Base-by-base conservation (phyloP, 2,888 invertebrate species). In the Argyresthia goedartella region DNA sequence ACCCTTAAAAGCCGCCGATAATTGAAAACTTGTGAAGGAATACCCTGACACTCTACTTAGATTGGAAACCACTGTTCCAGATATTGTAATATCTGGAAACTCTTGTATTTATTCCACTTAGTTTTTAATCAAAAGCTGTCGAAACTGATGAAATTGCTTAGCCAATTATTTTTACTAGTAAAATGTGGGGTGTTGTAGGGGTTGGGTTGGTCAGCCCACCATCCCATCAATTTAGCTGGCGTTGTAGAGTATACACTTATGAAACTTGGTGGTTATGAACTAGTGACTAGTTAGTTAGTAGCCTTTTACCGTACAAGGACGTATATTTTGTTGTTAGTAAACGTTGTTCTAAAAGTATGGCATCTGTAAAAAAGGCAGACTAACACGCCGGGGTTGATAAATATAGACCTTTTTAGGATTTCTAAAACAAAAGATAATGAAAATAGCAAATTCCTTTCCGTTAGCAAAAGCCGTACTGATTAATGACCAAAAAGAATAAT, bases 21-120 rank as follows among this genome's bases (percentile, higher is more conserved):
- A 78, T 76, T 78, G 77, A 77, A 77, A 77, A 77, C 75, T 76
- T 77, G 65, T 69, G 71, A 72, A 48, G 15, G 48, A 35, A 48
- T 48, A 74, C 74, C 72, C 73, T 66, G 64, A 70, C 66, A 68
- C 65, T 67, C 49, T 67, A 64, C 64, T 69, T 72, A 76, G 74
- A 78, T 76, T 71, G 76, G 73, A 76, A 76, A 63, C 60, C 66
- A 62, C 58, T 60, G 65, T 59, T 64, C 66, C 65, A 65, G 66
- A 74, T 71, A 64, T 67, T 65, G 67, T 53, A 53, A 57, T 55
- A 53, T 56, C 52, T 49, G 51, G 55, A 58, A 49, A 49, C 41
- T 25, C 16, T 25, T n/a, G 41, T 11, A 42, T 41, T 42, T 41
- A 42, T 49, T 16, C 25, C 9, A 8, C 13, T 14, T 9, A 35